Conservation (phyloP, 2,888 invertebrate species). For the Sphinx pinastri region DNA sequence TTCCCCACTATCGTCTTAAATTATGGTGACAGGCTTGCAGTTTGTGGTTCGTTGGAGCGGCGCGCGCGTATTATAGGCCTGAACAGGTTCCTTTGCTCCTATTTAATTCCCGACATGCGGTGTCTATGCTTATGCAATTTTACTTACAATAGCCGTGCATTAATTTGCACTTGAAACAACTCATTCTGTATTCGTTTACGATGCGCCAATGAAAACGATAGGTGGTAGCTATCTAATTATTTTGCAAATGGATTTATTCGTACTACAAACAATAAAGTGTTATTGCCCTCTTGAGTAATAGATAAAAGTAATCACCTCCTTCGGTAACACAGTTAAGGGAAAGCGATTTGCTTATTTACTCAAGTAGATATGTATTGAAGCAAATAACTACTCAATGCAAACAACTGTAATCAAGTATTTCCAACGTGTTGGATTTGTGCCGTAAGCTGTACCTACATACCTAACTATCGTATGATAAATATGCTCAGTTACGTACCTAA, state of each 20-base stretch:
- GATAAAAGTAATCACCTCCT: slow-evolving; percentile 10
- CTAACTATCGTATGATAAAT: not conserved
- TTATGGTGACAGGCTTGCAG: slow-evolving; percentile 72
- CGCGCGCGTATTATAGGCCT: slow-evolving; percentile 64
- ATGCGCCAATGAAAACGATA: not conserved
- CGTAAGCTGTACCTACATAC: not conserved
- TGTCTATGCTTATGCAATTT: slow-evolving; percentile 77
- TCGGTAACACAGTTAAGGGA: slow-evolving; percentile 9
- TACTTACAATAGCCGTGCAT: slow-evolving; percentile 59
- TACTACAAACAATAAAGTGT: not conserved
- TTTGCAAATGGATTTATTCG: not conserved
- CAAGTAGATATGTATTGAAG: slow-evolving; percentile 4
- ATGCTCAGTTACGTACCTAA: not conserved
- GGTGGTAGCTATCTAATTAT: not conserved
- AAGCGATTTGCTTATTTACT: slow-evolving; percentile 9
- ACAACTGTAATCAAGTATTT: slow-evolving; percentile 12
- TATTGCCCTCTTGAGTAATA: not conserved
- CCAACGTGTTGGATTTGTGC: slow-evolving; percentile 21
- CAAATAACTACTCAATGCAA: slow-evolving; percentile 21
- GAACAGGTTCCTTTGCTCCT: slow-evolving; percentile 78
- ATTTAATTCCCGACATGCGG: slow-evolving; percentile 76
- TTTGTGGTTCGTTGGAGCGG: slow-evolving; percentile 67
- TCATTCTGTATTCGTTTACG: not conserved
- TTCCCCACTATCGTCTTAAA: slow-evolving; percentile 73
- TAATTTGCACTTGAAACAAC: slow-evolving; percentile 17